Conservation (phyloP, 2,888 invertebrate species). For the Drosophila subquinaria region DNA sequence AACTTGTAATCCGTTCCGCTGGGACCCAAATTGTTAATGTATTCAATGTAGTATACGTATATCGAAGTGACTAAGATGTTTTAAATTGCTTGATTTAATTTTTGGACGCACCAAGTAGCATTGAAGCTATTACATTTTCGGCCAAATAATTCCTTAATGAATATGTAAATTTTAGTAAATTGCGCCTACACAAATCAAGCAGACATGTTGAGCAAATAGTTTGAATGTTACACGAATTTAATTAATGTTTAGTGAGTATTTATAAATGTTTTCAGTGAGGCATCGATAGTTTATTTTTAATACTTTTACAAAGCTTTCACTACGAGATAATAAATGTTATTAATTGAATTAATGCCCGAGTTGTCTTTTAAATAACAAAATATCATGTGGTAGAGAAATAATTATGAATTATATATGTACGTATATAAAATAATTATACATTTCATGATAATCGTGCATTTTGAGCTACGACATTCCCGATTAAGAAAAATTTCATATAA, state of each 20-base stretch:
- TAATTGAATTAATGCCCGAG: background rate
- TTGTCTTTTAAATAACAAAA: no score
- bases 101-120: background rate
- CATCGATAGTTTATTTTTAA: background rate
- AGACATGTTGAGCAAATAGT: background rate
- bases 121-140: background rate
- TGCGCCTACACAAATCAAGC: background rate
- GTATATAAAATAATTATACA: no score
- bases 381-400: no score
- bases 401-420: no score
- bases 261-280: background rate
- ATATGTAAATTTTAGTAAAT: background rate
- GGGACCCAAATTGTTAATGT: constrained; percentile 9
- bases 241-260: background rate
- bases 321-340: background rate
- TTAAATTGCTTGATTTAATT: background rate
- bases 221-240: background rate
- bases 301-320: background rate
- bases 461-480: no score
- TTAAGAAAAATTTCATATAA: no score
- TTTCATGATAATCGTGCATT: no score
- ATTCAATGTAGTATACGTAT: background rate
- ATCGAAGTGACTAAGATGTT: background rate
- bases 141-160: background rate
- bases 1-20: background rate